Conservation (phyloP, 1,140 invertebrate species). For the Drosophila busckii region DNA sequence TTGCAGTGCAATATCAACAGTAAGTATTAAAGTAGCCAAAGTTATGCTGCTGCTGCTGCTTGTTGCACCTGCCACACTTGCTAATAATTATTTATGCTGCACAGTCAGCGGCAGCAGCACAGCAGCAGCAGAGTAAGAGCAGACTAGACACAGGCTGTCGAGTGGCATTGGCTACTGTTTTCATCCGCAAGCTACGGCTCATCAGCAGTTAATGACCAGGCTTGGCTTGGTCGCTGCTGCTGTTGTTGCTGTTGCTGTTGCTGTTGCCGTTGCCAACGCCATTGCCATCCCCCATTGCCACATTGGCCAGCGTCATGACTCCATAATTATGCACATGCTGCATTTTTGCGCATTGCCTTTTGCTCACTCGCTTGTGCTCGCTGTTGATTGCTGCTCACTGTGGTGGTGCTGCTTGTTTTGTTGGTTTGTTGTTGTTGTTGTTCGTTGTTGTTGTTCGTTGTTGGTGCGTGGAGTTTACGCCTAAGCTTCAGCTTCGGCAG, state of each 20-base stretch:
- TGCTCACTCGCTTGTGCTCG: slow-evolving; percentile 2
- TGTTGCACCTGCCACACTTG: slow-evolving; percentile 54
- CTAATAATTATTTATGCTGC: slow-evolving; percentile 74
- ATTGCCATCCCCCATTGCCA: slow-evolving; percentile 52
- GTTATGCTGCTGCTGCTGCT: slow-evolving; percentile 34
- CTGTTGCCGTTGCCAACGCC: slow-evolving; percentile 52
- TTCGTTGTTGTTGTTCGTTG: slow-evolving; percentile 2
- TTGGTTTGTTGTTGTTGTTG: slow-evolving; percentile 1
- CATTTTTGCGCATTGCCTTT: slow-evolving; percentile 35
- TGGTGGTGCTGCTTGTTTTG: no score
- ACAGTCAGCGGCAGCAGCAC: slow-evolving; percentile 13
- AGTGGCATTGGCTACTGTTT: slow-evolving; percentile 68
- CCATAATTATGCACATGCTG: slow-evolving; percentile 62
- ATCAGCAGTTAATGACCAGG: slow-evolving; percentile 49
- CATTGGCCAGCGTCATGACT: slow-evolving; percentile 46
- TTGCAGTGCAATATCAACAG: slow-evolving; percentile 61
- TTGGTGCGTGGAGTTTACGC: slow-evolving; percentile 53
- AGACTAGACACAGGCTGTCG: slow-evolving; percentile 19
- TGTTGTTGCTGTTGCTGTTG: background rate
- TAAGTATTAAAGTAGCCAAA: slow-evolving; percentile 44
- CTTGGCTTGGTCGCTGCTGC: background rate
- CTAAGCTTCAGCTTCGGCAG: slow-evolving; percentile 23
- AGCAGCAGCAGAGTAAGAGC: slow-evolving; percentile 19
- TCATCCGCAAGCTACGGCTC: slow-evolving; percentile 22
- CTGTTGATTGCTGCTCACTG: no score